These are phyloP conservation scores for Tetrax tetrax DNA, from an alignment of 2,113 vertebrate genomes.

Conservation along the genomic window DNA sequence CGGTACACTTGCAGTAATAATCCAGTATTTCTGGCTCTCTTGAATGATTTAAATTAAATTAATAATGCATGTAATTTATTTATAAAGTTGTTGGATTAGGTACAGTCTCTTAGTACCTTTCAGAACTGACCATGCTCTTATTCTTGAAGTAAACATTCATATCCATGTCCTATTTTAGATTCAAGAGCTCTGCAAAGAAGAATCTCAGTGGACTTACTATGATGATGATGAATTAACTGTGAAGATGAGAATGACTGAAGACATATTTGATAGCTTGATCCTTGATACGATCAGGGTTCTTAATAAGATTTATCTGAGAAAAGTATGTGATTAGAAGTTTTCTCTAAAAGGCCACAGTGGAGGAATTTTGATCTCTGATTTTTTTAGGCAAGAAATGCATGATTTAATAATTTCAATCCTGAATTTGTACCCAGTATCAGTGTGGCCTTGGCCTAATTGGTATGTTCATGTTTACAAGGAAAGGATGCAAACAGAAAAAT, in stretches of 20 bases:
- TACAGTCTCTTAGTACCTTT: not conserved
- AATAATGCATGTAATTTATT: no score
- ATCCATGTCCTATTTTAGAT: constrained; percentile 36
- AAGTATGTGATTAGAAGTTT: not conserved
- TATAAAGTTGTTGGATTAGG: not conserved
- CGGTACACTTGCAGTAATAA: not conserved
- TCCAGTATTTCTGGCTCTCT: not conserved
- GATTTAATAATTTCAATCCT: not conserved
- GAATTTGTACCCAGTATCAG: not conserved
- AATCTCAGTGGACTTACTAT: constrained; percentile 71
- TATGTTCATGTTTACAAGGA: not conserved
- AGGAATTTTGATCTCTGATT: not conserved
- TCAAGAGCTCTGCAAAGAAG: constrained; percentile 71
- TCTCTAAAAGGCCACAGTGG: not conserved
- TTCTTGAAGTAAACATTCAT: not conserved
- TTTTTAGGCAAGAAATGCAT: not conserved
- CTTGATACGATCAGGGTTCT: constrained; percentile 73
- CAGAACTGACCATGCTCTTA: not conserved
- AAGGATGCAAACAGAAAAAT: not conserved
- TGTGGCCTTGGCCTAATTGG: not conserved
- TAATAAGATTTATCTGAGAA: constrained; percentile 54
- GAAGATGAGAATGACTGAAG: constrained; percentile 73
- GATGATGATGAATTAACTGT: constrained; percentile 68
- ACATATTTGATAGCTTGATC: constrained; percentile 73
- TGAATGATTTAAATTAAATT: not conserved